Evolutionary conservation across 1,140 invertebrate species (phyloP).

Genomic region (Odontomachus brunneus): DNA sequence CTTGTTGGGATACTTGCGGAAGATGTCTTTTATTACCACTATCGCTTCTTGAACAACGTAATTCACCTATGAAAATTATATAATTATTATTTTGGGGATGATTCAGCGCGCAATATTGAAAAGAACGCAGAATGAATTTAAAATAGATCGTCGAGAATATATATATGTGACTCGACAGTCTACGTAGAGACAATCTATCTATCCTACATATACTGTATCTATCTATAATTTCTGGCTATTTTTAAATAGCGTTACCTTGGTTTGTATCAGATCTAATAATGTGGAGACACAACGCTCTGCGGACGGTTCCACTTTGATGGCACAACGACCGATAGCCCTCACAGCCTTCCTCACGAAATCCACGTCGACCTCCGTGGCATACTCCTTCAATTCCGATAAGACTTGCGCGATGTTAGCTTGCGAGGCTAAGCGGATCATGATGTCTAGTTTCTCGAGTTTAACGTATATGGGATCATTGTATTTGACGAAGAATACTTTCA

Average conservation of each 20-base stretch:
- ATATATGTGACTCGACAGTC: no score
- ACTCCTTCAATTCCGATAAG: constrained; percentile 99
- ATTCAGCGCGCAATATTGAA: neutral
- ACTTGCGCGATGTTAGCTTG: constrained; percentile 99
- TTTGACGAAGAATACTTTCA: constrained; percentile 99
- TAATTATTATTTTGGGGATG: neutral
- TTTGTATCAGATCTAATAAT: constrained; percentile 99
- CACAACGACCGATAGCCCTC: constrained; percentile 98
- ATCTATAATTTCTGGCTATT: constrained; percentile 2
- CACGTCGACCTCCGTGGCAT: constrained; percentile 99
- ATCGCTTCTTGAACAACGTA: constrained; percentile 99
- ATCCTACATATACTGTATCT: no score
- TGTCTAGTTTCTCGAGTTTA: constrained; percentile 99
- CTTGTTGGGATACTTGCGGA: constrained; percentile 99
- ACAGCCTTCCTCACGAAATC: constrained; percentile 99
- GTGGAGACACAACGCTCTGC: constrained; percentile 99
- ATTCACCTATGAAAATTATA: constrained; percentile 89
- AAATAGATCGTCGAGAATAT: neutral
- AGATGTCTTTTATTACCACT: constrained; percentile 99
- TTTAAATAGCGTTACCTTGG: constrained; percentile 89
- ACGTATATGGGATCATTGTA: constrained; percentile 99
- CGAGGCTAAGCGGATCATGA: constrained; percentile 99
- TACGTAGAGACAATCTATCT: neutral
- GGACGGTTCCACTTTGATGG: constrained; percentile 99
- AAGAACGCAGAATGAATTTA: constrained; percentile 2